Percentiles rank a stretch among this genome's conserved stretches.
Conservation (phyloP, 2,888 invertebrate genomes). For the Gortyna flavago region DNA sequence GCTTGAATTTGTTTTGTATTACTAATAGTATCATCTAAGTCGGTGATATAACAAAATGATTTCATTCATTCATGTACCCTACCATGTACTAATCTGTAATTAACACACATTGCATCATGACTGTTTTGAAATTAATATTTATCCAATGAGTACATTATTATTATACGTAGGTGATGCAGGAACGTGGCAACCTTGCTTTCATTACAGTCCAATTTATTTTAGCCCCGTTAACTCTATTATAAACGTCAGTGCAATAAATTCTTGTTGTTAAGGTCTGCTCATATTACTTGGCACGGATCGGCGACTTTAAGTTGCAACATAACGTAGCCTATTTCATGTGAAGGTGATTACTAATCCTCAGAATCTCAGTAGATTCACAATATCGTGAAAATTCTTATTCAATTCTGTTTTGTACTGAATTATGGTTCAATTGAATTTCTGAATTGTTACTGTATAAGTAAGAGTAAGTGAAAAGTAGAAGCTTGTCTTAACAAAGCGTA, state of each 20-base stretch:
- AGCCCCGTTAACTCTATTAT: slow-evolving; percentile 61
- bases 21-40: slow-evolving; percentile 34
- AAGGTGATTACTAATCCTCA: slow-evolving; percentile 18
- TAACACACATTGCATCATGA: slow-evolving; percentile 65
- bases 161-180: slow-evolving; percentile 65
- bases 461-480: slow-evolving; percentile 4
- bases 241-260: slow-evolving; percentile 65
- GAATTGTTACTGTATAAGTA: too few relatives aligned
- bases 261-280: slow-evolving; percentile 61
- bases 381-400: neutral
- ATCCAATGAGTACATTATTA: slow-evolving; percentile 61
- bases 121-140: slow-evolving; percentile 68
- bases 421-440: neutral
- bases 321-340: slow-evolving; percentile 22
- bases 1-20: slow-evolving; percentile 32
- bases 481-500: slow-evolving; percentile 2
- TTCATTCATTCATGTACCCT: slow-evolving; percentile 59
- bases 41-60: slow-evolving; percentile 59
- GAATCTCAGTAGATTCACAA: slow-evolving; percentile 2
- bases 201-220: slow-evolving; percentile 66
- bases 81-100: slow-evolving; percentile 64
- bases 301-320: slow-evolving; percentile 30
- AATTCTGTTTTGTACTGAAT: neutral
- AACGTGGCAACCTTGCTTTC: slow-evolving; percentile 70
- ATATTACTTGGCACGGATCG: slow-evolving; percentile 42